Evolutionary conservation across 1,140 invertebrate species (phyloP).

Genomic region (Trachymyrmex septentrionalis): DNA sequence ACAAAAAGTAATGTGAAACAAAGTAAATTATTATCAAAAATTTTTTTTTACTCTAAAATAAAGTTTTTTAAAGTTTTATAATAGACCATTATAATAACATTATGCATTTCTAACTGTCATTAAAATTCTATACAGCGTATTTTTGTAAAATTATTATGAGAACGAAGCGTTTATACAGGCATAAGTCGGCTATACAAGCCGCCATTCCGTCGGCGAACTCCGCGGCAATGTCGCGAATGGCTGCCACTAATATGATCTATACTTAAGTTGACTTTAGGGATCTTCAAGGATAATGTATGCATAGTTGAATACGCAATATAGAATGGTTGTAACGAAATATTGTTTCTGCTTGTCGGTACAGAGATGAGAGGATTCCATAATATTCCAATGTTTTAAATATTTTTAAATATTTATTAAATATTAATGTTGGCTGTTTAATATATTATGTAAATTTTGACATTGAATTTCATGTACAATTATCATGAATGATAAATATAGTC

Average conservation of each 20-base stretch:
- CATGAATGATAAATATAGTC: background rate
- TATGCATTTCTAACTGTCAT: background rate
- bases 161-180: background rate
- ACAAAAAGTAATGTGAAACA: background rate
- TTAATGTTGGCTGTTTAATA: slow-evolving; percentile 9
- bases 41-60: background rate
- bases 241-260: slow-evolving; percentile 20
- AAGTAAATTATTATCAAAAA: background rate
- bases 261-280: slow-evolving; percentile 3
- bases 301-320: slow-evolving; percentile 4
- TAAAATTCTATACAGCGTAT: background rate
- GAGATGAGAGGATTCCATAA: background rate
- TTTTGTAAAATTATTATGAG: slow-evolving; percentile 6
- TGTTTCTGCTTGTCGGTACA: background rate
- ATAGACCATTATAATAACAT: background rate
- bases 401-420: background rate
- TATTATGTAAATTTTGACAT: slow-evolving; percentile 3
- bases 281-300: slow-evolving; percentile 6
- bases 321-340: slow-evolving; percentile 7
- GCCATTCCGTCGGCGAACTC: slow-evolving; percentile 54
- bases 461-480: slow-evolving; percentile 8
- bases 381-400: background rate
- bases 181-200: slow-evolving; percentile 27
- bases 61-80: background rate
- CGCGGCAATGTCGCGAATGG: slow-evolving; percentile 32